Base-by-base conservation (phyloP, 2,888 invertebrate species). In the Leuctra nigra region DNA sequence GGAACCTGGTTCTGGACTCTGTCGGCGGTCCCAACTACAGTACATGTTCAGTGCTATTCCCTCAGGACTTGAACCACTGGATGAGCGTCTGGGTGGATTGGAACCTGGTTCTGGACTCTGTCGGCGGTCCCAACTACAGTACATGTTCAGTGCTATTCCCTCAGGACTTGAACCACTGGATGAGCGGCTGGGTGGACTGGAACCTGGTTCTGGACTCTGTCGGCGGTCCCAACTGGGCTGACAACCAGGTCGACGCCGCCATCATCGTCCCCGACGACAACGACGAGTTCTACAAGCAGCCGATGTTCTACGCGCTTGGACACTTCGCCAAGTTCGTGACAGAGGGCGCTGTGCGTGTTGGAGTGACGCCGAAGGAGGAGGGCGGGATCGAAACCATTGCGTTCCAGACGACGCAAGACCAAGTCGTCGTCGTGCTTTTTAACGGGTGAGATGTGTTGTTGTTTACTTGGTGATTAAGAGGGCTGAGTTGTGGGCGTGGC, bases 261-360 rank as follows among this genome's bases (percentile, higher is more conserved):
- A 72, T 80, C 44, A 75, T 87, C 56, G 79, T 86, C 1, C 80
- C 84, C 62, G 66, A 74, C 1, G 69, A 70, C 1, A 68, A 66
- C 0, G 81, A 82, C 59, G 88, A 91, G 70, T 91, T 93, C 69
- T 87, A 87, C 67, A 94, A 93, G 66, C 91, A 94, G 66, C 94
- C 94, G 0, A 86, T 87, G 79, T 94, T 79, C 70, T 95, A 94
- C 68, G 84, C 82, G 0, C 72, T 94, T 68, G 89, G 86, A 0
- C 94, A 95, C 69, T 83, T 86, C 66, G 81, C 85, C 39, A 85
- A 82, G 70, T 87, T 87, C 66, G 73, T 88, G 35, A 78, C 82
- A 0, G 75, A 77, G 62, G 80, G 77, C 14, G 87, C 87, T 0
- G 55, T 68, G 55, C 64, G 72, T 64, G 70, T 80, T 62, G 62